A percentile compares a stretch with the other conserved stretches of the same genome.
Evolutionary conservation across 2,797 vertebrate species (phyloP).

Genomic region (Anableps anableps): DNA sequence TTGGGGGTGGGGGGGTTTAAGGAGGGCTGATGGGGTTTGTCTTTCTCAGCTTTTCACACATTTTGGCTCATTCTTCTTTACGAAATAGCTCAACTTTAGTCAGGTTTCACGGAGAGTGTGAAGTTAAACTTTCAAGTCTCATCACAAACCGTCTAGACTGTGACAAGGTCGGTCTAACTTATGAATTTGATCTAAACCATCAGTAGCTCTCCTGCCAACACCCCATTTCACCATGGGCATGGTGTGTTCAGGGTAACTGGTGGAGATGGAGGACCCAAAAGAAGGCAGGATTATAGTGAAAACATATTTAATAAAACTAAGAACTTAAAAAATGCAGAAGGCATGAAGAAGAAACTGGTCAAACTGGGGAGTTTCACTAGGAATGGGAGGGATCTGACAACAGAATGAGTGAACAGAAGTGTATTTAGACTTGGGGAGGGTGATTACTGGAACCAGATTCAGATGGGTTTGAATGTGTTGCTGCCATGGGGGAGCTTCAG

Average conservation of each 20-base stretch:
- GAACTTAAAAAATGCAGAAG: neutral
- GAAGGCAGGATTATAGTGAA: neutral
- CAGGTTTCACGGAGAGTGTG: neutral
- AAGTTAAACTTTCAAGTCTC: neutral
- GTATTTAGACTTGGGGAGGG: neutral
- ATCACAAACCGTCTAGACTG: neutral
- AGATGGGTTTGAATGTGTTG: too few relatives aligned
- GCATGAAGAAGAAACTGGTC: neutral
- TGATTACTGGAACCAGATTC: neutral
- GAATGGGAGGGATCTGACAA: neutral
- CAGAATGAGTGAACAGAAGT: neutral
- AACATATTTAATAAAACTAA: neutral
- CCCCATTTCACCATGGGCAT: neutral
- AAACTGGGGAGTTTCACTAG: too few relatives aligned
- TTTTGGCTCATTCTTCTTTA: too few relatives aligned
- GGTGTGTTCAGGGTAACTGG: neutral
- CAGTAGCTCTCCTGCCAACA: neutral
- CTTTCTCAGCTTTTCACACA: neutral
- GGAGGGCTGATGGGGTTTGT: slow-evolving; percentile 34
- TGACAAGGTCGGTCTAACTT: neutral
- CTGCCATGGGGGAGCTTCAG: too few relatives aligned
- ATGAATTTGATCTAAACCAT: neutral
- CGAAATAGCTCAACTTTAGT: neutral
- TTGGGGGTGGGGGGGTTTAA: slow-evolving; percentile 59
- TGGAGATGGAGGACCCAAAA: neutral